These are phyloP conservation scores for Pristionchus arcanus DNA, from an alignment of 2,888 invertebrate genomes.

Conservation along the genomic window DNA sequence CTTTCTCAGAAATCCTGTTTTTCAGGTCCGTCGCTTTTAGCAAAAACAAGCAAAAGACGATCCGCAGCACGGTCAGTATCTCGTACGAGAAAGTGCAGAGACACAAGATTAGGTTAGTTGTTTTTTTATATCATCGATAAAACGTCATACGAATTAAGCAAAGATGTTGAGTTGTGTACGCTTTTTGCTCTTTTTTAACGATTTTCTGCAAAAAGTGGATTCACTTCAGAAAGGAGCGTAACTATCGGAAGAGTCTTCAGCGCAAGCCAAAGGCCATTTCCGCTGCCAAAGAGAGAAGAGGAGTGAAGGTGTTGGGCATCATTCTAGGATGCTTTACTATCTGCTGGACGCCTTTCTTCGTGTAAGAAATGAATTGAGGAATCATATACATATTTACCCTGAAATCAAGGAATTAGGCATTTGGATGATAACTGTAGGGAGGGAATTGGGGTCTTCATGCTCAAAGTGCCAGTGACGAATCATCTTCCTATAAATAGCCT, in stretches of 20 bases:
- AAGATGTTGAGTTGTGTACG: not conserved
- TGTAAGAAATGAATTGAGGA: slow-evolving; percentile 60
- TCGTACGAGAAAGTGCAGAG: slow-evolving; percentile 76
- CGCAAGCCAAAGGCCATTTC: slow-evolving; percentile 78
- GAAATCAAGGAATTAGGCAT: no score
- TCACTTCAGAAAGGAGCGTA: slow-evolving; percentile 73
- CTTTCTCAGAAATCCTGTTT: not conserved
- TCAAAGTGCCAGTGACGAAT: no score
- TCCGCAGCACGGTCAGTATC: slow-evolving; percentile 62
- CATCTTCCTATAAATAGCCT: no score
- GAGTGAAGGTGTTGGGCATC: slow-evolving; percentile 78
- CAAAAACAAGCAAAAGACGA: slow-evolving; percentile 67
- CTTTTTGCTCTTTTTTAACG: no score
- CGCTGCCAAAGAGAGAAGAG: slow-evolving; percentile 78
- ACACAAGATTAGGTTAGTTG: slow-evolving; percentile 74
- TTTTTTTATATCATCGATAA: not conserved
- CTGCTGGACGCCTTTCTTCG: slow-evolving; percentile 79
- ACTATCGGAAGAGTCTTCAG: slow-evolving; percentile 76
- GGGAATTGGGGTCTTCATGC: no score
- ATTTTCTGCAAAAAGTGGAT: no score
- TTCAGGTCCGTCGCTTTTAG: slow-evolving; percentile 64
- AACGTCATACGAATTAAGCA: not conserved
- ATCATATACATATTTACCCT: no score
- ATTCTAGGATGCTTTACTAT: slow-evolving; percentile 79
- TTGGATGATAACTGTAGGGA: no score